A percentile compares a stretch with the other conserved stretches of the same genome.
These are phyloP conservation scores for Diplosoma virens DNA, from an alignment of 23 tunicate genomes.

Conservation along the genomic window DNA sequence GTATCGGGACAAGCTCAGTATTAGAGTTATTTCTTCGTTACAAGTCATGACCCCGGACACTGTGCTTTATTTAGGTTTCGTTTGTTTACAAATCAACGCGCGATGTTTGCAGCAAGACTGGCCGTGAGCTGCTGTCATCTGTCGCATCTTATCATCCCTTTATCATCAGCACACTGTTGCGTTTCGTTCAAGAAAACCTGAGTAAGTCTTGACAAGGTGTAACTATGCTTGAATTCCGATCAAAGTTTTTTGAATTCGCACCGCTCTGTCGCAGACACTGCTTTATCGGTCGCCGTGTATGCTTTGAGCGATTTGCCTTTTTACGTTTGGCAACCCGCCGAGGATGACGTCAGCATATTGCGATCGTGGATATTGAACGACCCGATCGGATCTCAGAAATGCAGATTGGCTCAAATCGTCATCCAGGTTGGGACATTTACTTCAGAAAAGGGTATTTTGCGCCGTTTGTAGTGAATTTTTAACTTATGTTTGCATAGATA, in stretches of 20 bases:
- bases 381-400: constrained; percentile 28
- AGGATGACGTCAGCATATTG: constrained; percentile 47
- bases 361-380: constrained; percentile 40
- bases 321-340: constrained; percentile 56
- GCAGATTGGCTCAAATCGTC: constrained; percentile 54
- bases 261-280: constrained; percentile 1
- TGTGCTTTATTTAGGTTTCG: constrained; percentile 47
- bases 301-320: constrained; percentile 75
- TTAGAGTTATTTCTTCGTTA: no score
- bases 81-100: constrained; percentile 72
- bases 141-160: constrained; percentile 64
- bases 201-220: constrained; percentile 25
- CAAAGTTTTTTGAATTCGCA: no score
- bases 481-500: no score
- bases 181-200: constrained; percentile 34
- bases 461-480: no score
- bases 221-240: no score
- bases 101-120: constrained; percentile 93
- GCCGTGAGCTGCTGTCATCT: constrained; percentile 66
- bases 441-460: no score
- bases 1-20: no score
- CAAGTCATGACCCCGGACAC: no score
- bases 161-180: constrained; percentile 58
- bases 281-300: constrained; percentile 38
- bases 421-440: constrained; percentile 67